phyloP scores from a whole-genome alignment of 2,113 vertebrate species.

The Emydura subglobosa region DNA sequence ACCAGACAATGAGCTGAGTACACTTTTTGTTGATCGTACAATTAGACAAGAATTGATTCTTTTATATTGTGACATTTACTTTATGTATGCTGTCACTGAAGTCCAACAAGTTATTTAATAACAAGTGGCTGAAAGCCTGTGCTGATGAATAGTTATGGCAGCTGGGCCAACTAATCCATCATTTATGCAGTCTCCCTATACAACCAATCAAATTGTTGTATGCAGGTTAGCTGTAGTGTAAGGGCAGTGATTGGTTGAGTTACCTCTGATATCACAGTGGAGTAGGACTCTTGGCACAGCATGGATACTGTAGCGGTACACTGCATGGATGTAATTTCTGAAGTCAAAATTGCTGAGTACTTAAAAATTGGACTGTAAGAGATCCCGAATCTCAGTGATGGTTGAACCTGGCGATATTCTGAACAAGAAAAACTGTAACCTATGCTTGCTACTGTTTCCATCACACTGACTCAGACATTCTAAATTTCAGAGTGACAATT shows the following conservation, averaged over 20 bases:
- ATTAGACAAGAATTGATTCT: neutral
- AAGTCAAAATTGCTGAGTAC: neutral
- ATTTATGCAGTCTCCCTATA: neutral
- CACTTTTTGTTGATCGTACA: neutral
- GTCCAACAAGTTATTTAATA: neutral
- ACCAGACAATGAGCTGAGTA: neutral
- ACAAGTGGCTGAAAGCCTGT: neutral
- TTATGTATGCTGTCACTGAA: neutral
- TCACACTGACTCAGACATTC: neutral
- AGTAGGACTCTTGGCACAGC: neutral
- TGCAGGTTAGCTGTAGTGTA: neutral
- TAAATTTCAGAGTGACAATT: neutral
- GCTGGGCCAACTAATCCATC: neutral
- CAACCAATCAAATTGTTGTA: neutral
- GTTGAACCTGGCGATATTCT: neutral
- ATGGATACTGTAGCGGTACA: neutral
- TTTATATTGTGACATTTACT: neutral
- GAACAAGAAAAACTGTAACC: neutral
- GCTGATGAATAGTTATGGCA: neutral
- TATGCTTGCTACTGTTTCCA: neutral
- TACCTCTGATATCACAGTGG: neutral
- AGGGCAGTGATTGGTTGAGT: neutral
- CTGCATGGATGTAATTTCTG: neutral
- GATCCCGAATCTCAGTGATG: neutral
- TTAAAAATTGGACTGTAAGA: neutral